Conservation (phyloP, 2,113 vertebrate genomes). For the Sialia sialis region DNA sequence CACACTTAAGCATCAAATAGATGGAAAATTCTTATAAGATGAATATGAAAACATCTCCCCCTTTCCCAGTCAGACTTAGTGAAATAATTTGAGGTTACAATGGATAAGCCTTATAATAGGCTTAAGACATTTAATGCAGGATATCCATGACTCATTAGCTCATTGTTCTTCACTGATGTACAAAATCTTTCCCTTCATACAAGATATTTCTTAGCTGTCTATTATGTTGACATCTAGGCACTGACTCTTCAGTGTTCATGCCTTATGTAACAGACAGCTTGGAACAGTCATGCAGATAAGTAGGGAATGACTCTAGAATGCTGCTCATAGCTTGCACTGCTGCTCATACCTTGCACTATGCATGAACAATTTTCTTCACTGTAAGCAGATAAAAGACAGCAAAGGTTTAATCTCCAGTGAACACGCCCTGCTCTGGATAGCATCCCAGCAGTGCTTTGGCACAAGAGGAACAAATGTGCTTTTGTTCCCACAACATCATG, state of each 20-base stretch:
- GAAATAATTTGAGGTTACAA: not conserved
- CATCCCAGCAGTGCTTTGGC: not conserved
- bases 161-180: not conserved
- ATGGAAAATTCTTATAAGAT: not conserved
- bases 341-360: not conserved
- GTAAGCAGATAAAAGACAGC: not conserved
- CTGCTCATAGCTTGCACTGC: not conserved
- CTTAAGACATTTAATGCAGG: not conserved
- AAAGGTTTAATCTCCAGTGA: not conserved
- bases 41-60: not conserved
- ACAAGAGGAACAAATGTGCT: not conserved
- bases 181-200: not conserved
- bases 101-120: not conserved
- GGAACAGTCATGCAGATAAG: not conserved
- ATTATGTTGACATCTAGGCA: not conserved
- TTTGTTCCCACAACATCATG: not conserved
- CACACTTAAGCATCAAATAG: not conserved
- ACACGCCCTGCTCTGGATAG: not conserved
- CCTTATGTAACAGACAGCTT: not conserved
- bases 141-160: not conserved
- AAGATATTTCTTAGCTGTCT: not conserved
- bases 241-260: not conserved
- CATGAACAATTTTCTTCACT: not conserved
- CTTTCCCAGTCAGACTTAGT: not conserved
- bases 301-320: not conserved